Conservation (phyloP, 1,140 invertebrate genomes). For the Drosophila suzukii region DNA sequence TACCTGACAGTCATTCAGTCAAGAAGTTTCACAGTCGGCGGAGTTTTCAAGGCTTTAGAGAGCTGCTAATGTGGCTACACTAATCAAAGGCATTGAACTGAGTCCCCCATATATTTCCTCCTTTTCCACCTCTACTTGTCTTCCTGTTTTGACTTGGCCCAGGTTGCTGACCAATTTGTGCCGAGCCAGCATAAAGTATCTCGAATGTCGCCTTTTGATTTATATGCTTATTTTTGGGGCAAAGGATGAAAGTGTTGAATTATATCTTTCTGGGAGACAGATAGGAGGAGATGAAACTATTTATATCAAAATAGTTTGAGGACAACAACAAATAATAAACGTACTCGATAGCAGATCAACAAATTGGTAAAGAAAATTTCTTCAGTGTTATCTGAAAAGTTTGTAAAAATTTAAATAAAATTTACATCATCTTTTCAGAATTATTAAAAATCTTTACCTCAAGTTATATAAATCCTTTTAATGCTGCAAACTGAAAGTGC, state of each 20-base stretch:
- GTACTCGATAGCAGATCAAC: no score
- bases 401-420: no score
- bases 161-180: conserved; percentile 40
- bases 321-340: no score
- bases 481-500: no score
- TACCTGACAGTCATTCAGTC: conserved; percentile 51
- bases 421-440: no score
- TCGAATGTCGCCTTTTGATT: conserved; percentile 12
- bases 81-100: conserved; percentile 57
- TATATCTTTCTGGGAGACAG: neutral
- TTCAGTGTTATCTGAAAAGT: no score
- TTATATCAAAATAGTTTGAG: no score
- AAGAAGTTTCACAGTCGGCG: conserved; percentile 1
- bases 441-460: no score
- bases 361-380: no score
- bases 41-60: neutral
- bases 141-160: conserved; percentile 53
- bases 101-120: neutral
- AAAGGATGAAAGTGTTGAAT: neutral
- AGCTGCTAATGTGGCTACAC: conserved; percentile 56
- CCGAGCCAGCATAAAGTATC: conserved; percentile 29
- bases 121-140: conserved; percentile 11
- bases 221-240: neutral
- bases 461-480: no score
- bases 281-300: no score